Evolutionary conservation across 2,797 vertebrate genomes (phyloP).

Genomic region (Myripristis jacobus): DNA sequence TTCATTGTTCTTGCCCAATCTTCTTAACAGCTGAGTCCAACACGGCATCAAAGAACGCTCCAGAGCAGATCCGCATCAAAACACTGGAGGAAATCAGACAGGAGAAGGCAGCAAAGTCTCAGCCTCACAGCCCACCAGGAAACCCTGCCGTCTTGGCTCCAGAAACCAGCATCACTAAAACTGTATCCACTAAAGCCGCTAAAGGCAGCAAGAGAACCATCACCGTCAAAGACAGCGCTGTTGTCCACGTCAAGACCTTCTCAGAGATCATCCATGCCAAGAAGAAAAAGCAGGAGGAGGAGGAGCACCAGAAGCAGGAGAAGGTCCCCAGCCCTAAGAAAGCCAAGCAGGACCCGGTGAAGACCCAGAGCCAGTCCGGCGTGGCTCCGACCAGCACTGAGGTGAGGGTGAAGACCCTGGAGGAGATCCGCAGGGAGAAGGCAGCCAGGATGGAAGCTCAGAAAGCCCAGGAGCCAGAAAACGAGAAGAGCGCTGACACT

Average conservation of each 20-base stretch:
- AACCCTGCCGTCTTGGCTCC: slow-evolving; percentile 30
- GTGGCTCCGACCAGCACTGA: slow-evolving; percentile 33
- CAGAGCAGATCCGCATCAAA: slow-evolving; percentile 89
- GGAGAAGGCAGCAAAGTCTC: slow-evolving; percentile 86
- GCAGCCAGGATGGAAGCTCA: slow-evolving; percentile 83
- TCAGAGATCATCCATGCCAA: slow-evolving; percentile 86
- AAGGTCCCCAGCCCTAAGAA: slow-evolving; percentile 28
- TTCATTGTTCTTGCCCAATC: neutral
- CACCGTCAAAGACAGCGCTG: slow-evolving; percentile 50
- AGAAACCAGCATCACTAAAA: slow-evolving; percentile 18
- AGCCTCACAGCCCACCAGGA: slow-evolving; percentile 59
- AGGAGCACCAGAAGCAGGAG: slow-evolving; percentile 57
- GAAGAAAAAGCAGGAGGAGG: slow-evolving; percentile 81
- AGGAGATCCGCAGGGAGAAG: slow-evolving; percentile 94
- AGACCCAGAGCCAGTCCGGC: slow-evolving; percentile 7
- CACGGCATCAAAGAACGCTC: slow-evolving; percentile 54
- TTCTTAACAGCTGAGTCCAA: slow-evolving; percentile 45
- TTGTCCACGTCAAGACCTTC: slow-evolving; percentile 78
- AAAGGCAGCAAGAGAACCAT: slow-evolving; percentile 60
- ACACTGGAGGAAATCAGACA: slow-evolving; percentile 92
- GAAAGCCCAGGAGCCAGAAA: slow-evolving; percentile 41
- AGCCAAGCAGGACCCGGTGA: neutral
- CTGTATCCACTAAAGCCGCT: slow-evolving; percentile 6
- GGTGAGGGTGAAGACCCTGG: slow-evolving; percentile 90
- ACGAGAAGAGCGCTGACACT: slow-evolving; percentile 28